Evolutionary conservation across 2,888 invertebrate species (phyloP), one percentile per base, ranked within the genome.

Genomic region (Thymelicus acteon): DNA sequence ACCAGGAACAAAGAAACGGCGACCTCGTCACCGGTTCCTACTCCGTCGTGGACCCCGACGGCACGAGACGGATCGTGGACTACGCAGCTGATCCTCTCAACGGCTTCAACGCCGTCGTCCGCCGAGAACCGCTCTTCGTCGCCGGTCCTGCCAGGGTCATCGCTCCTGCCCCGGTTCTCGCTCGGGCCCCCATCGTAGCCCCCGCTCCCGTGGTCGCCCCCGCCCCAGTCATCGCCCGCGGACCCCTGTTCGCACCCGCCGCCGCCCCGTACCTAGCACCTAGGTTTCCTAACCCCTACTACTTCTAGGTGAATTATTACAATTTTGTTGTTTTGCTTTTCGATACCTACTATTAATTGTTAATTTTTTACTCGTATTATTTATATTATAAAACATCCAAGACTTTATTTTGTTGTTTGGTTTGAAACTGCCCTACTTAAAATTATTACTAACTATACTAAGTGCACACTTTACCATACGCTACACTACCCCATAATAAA

Each of bases 11-110:
- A 24, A 90, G 95, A 69, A 93, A 93, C 76, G 95, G 95, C 0
- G 95, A 95, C 80, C 82, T 94, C 5, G 95, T 95, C 68, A 94
- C 94, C 44, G 95, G 95, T 5, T 94, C 94, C 13, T 95, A 95
- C 85, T 83, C 91, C 8, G 91, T 95, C 10, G 89, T 92, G 3
- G 95, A 95, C 75, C 92, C 95, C 31, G 95, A 95, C 74, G 95
- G 95, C 75, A 94, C 94, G 2, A 88, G 92, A 68, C 90, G 95
- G 75, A 94, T 91, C 8, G 95, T 95, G 0, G 95, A 95, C 78
- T 95, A 95, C 78, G 85, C 93, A 6, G 95, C 95, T 60, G 95
- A 95, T 75, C 82, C 94, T 2, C 76, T 95, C 52, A 94, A 95
- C 76, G 95, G 95, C 12, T 95, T 95, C 80, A 95, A 95, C 80